Base-by-base conservation (phyloP, 1,140 invertebrate genomes). In the Drosophila azteca region DNA sequence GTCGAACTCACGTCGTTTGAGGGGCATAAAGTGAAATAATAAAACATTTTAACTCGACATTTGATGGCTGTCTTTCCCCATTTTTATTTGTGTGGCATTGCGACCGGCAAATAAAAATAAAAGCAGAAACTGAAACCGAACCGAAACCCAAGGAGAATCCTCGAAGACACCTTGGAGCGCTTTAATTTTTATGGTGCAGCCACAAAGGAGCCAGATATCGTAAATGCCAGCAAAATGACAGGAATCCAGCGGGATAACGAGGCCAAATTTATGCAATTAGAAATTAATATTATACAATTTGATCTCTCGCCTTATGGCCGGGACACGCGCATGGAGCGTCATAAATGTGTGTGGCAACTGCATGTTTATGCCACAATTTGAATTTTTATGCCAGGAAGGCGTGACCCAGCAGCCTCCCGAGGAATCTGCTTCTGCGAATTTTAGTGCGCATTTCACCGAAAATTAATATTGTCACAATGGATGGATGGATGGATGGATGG, bases 261-360 rank as follows among this genome's bases (percentile, higher is more conserved):
- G 72, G 57, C 63, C 41, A 90, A 90, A 90, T 90, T 90, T 90
- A 90, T 90, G 82, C 87, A 90, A 90, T 90, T 90, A 90, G 87
- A 90, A 90, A 90, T 90, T 90, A 83, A 90, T 90, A 90, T 90
- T 90, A 90, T 90, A 87, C 82, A 85, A 85, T 85, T 87, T 85
- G 78, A 82, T 82, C 65, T 63, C 49, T 62, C 55, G 44, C 59
- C 55, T 75, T 63, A 69, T 65, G 66, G 64, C 60, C 45, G 49
- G 24, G 63, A 87, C 79, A 84, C 79, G 76, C 79, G 70, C 55
- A 64, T 64, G 29, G 45, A 41, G 44, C 67, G 71, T 62, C 80
- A 79, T 83, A 83, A 83, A 83, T 69, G 75, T 58, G 69, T 66
- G 71, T 77, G 62, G 48, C 77, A 78, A 81, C 78, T 87, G 77